Evolutionary conservation across 2,113 vertebrate genomes (phyloP).

Genomic region (Desmodus rotundus): DNA sequence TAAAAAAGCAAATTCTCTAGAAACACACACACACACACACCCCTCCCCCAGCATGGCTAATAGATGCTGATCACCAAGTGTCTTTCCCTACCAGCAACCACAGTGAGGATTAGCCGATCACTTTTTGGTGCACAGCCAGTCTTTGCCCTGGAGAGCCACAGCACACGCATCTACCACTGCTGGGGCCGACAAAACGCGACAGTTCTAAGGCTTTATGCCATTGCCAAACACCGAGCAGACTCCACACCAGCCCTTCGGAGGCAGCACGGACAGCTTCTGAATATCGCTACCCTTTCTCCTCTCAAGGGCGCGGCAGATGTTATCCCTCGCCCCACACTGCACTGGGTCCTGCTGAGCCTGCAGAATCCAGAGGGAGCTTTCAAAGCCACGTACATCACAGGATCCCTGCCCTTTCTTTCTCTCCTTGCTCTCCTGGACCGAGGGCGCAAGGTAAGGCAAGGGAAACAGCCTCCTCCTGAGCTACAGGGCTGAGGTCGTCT

Average conservation of each 20-base stretch:
- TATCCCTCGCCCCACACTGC: background rate
- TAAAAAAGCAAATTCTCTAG: background rate
- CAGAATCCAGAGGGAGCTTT: slow-evolving; percentile 40
- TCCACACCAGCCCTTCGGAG: background rate
- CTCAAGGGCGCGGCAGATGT: slow-evolving; percentile 42
- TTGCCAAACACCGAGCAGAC: background rate
- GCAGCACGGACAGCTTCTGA: background rate
- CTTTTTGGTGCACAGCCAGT: background rate
- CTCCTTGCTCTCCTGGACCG: background rate
- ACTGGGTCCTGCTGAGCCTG: slow-evolving; percentile 50
- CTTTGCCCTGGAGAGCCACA: background rate
- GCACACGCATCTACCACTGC: background rate
- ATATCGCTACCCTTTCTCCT: background rate
- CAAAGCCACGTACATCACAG: background rate
- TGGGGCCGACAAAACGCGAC: background rate
- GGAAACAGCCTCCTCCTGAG: background rate
- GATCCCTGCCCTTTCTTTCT: background rate
- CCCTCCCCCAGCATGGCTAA: background rate
- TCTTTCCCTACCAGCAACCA: background rate
- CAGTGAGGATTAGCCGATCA: background rate
- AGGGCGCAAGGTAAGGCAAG: background rate
- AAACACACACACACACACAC: background rate
- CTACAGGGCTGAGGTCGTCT: background rate
- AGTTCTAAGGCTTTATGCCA: background rate
- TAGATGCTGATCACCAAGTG: background rate